Base-by-base conservation (phyloP, 2,888 invertebrate species). In the Gastrophysa polygoni region DNA sequence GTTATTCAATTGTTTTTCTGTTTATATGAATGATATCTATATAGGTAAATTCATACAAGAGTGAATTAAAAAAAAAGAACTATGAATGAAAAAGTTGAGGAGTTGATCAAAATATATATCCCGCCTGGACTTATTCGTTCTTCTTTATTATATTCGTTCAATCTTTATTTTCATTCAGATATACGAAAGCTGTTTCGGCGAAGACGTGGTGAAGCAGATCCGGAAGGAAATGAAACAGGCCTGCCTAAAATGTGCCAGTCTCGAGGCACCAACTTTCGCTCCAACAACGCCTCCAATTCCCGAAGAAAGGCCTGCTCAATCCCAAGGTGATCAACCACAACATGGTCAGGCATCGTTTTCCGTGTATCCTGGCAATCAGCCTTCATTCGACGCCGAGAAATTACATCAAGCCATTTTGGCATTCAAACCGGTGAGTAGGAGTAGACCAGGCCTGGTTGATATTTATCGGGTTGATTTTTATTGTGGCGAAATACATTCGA, bases 101-200 rank as follows among this genome's bases (percentile, higher is more conserved):
- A n/a, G n/a, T n/a, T n/a, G n/a, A n/a, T n/a, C n/a, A n/a, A n/a
- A n/a, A n/a, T n/a, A n/a, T n/a, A n/a, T n/a, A n/a, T n/a, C n/a
- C n/a, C n/a, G n/a, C n/a, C 18, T 34, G 28, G 18, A 16, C 11
- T 24, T 24, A 5, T 24, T 24, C 24, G 4, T 24, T 5, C 4
- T 5, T 24, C 4, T 24, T 5, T 24, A 3, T 32, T 34, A 14
- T 54, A 47, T 32, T 14, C 28, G 14, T 11, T 10, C 7, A 24
- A 44, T 16, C 20, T 16, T 52, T 57, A 28, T 46, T 48, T 66
- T 46, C 47, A 21, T 11, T n/a, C 78, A 89, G 89, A 89, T 89
- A 71, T 89, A 89, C 73, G 89, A 89, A 80, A 89, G 89, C 72
- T 89, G 89, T 75, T 89, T 89, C 67, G 89, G 89, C 0, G 83